Base-by-base conservation (phyloP, 2,113 vertebrate species). In the Cryptomyrus ogoouensis region DNA sequence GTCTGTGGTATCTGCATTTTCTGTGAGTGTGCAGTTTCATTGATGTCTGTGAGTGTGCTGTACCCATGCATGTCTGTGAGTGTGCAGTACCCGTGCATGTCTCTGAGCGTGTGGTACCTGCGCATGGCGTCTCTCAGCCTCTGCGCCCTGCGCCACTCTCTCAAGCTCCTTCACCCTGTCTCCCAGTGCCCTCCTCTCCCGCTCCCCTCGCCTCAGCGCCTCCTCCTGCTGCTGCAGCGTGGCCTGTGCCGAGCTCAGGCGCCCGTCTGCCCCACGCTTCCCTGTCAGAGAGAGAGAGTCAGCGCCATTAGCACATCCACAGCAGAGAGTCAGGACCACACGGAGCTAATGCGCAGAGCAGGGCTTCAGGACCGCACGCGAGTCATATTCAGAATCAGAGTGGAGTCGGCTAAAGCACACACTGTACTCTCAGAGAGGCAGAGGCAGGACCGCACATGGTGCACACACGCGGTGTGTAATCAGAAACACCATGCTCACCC, bases 171-270 rank as follows among this genome's bases (percentile, higher is more conserved):
- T 94, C 91, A 96, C 92, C 91, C 95, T 95, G 90, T 97, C 97
- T 0, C 89, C 89, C 4, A 95, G 95, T 0, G 92, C 94, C 89
- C 95, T 95, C 39, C 95, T 95, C 90, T 98, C 98, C 91, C 96
- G 91, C 90, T 97, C 97, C 0, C 92, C 93, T 83, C 94, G 95
- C 2, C 96, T 95, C 80, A 95, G 91, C 0, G 83, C 92, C 93
- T 98, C 98, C 90, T 99, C 97, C 93, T 96, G 97, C 92, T 97
- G 95, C 19, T 95, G 94, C 80, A 97, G 95, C 12, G 96, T 70
- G 0, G 95, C 94, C 95, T 97, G 97, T 35, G 94, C 91, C 0
- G 95, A 93, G 10, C 94, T 97, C 94, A 97, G 95, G 90, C 94
- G 95, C 52, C 94, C 95, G 0, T 97, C 97, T 66, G 91, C 66